Evolutionary conservation across 1,140 invertebrate genomes (phyloP), one percentile per base, ranked within the genome.

Genomic region (Drosophila novamexicana): DNA sequence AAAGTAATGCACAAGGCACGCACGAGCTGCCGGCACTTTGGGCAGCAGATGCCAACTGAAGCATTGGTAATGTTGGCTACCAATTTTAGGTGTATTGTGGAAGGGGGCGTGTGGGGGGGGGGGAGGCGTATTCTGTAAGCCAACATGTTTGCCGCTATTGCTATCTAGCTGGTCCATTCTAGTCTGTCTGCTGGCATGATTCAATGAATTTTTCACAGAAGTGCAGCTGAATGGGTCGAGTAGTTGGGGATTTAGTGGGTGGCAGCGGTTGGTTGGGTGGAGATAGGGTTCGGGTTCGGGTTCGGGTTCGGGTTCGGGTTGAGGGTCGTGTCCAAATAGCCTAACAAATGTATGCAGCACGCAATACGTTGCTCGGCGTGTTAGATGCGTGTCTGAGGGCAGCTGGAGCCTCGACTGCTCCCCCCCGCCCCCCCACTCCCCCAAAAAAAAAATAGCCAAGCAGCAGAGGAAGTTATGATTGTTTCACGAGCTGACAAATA

Each of bases 401-500:
- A 9, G 14, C 6, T n/a, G 14, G 34, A 7, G 18, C 44, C 7
- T 6, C 7, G 16, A 18, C 16, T 18, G 9, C 45, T 64, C 1
- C 18, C 18, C 18, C 18, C 18, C 0, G 0, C 1, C 18, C 18
- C 18, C 18, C 18, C 1, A 18, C 18, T 1, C 18, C 18, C 18
- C 62, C 61, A 63, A 63, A 68, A 81, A 64, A 65, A 66, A 70
- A 79, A 77, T 57, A 66, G 32, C 58, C 73, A 58, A 72, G 34
- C 58, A 57, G 56, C 54, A 65, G 66, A 63, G 64, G 79, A 78
- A 80, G 73, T 89, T 80, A 80, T 89, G 83, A 89, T 89, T 89
- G 83, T 89, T 88, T 89, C 83, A 84, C 77, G 77, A 84, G 77
- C 83, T 89, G 83, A 86, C 83, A 86, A 86, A 86, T 86, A 88